phyloP scores from a whole-genome alignment of 2,113 vertebrate genomes.

The Seriola aureovittata region DNA sequence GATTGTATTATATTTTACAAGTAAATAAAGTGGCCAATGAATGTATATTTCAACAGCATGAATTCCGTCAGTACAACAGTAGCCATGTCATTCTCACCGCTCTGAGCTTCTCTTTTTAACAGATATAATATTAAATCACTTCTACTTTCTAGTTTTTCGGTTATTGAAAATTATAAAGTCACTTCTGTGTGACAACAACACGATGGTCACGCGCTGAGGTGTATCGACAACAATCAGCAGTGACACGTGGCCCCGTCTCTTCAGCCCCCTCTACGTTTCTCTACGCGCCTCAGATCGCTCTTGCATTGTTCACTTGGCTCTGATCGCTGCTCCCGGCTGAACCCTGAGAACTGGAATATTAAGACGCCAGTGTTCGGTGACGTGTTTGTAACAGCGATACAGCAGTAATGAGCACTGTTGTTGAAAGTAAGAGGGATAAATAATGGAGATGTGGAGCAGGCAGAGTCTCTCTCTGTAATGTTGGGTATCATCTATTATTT shows the following conservation, averaged over 20 bases:
- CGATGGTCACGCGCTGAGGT: not conserved
- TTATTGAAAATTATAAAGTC: too few relatives aligned
- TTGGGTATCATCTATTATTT: constrained; percentile 80
- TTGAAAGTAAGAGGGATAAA: constrained; percentile 65
- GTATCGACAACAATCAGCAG: not conserved
- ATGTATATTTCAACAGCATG: too few relatives aligned
- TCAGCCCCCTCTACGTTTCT: not conserved
- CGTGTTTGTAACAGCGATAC: constrained; percentile 33
- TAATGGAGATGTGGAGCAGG: constrained; percentile 69
- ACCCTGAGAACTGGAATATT: constrained; percentile 35
- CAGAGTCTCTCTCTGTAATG: constrained; percentile 65
- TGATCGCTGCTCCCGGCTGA: constrained; percentile 36
- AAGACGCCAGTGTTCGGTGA: constrained; percentile 15
- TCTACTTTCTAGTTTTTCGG: too few relatives aligned
- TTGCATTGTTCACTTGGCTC: constrained; percentile 8
- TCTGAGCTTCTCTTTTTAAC: too few relatives aligned
- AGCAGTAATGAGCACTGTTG: constrained; percentile 61
- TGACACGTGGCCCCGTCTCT: too few relatives aligned
- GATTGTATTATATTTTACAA: too few relatives aligned
- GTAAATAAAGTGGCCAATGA: too few relatives aligned
- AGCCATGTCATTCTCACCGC: not conserved
- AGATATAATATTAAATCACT: too few relatives aligned
- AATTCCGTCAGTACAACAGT: too few relatives aligned
- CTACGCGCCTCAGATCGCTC: constrained; percentile 10
- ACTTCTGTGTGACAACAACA: not conserved